Evolutionary conservation across 2,113 vertebrate species (phyloP), one percentile per base, ranked within the genome.

Genomic region (Leucosticte australis): DNA sequence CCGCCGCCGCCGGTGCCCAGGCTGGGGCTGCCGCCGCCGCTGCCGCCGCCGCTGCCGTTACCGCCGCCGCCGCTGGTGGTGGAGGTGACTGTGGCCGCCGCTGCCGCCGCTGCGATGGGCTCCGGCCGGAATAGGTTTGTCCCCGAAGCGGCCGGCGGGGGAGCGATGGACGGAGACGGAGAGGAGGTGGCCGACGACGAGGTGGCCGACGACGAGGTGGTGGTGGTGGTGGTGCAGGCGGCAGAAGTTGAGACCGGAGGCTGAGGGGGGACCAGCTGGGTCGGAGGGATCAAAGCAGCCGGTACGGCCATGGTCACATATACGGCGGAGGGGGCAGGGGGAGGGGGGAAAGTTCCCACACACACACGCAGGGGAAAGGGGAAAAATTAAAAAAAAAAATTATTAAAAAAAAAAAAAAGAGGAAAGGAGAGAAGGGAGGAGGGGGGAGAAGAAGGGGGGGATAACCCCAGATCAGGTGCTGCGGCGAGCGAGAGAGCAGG

Each of bases 231-330:
- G 64, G 98, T 98, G 86, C 98, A 98, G 94, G 97, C 92, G 63
- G 98, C 96, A 75, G 98, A 98, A 82, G 98, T 98, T 97, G 98
- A 98, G 97, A 98, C 97, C 95, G 99, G 98, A 97, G 98, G 98
- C 91, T 98, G 98, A 93, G 98, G 98, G 93, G 98, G 98, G 83
- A 98, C 98, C 97, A 99, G 98, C 96, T 98, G 98, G 97, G 98
- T 98, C 90, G 98, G 98, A 95, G 99, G 99, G 98, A 99, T 98
- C 97, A 99, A 97, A 98, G 99, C 98, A 98, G 99, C 99, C 98
- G 99, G 99, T 95, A 99, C 98, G 97, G 99, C 99, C 99, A 99
- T 99, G 98, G 98, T 98, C 98, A 99, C 98, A 98, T 98, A 98
- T 92, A 97, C 97, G 73, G 69, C 56, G 68, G 79, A 70, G 86